Base-by-base conservation (phyloP, 1,140 invertebrate genomes). In the Calliphora vicina region DNA sequence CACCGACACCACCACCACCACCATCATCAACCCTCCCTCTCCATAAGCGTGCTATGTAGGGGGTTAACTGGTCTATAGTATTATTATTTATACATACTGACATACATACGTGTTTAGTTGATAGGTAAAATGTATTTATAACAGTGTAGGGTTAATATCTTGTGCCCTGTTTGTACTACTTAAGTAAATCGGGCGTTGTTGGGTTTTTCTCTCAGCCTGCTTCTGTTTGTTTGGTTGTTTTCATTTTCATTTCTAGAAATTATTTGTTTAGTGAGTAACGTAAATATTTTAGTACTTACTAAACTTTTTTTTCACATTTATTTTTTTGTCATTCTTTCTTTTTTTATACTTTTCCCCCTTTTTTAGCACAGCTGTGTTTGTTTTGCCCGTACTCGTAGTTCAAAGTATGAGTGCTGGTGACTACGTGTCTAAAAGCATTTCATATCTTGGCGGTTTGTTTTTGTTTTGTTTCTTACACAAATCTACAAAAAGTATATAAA, bases 371-470 rank as follows among this genome's bases (percentile, higher is more conserved):
- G 74, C 74, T 78, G 74, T 78, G 74, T 78, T 78, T 78, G 42
- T 78, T 23, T 25, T 57, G n/a, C 50, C 50, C 50, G 50, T 67
- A 25, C 20, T 25, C 9, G 72, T 35, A 17, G 72, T 35, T 74
- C 26, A 50, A 50, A 50, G 45, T 50, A 42, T 67, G 74, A 23
- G 10, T 42, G 42, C 74, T 78, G 74, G 74, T 78, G 74, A 78
- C 74, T 78, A 78, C 74, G 74, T 78, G 74, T 78, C 74, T 78
- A 78, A 78, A 78, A 78, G 74, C 74, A 78, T 45, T 35, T 78
- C 74, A 67, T 67, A 67, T 67, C 61, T 67, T 67, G 61, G 61
- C 61, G 61, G 61, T 67, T 67, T 67, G 61, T 67, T 67, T 67
- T 67, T 67, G 20, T 67, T 67, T 67, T 67, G 20, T 23, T 67